phyloP scores from a whole-genome alignment of 2,113 vertebrate genomes.

The Channa argus region DNA sequence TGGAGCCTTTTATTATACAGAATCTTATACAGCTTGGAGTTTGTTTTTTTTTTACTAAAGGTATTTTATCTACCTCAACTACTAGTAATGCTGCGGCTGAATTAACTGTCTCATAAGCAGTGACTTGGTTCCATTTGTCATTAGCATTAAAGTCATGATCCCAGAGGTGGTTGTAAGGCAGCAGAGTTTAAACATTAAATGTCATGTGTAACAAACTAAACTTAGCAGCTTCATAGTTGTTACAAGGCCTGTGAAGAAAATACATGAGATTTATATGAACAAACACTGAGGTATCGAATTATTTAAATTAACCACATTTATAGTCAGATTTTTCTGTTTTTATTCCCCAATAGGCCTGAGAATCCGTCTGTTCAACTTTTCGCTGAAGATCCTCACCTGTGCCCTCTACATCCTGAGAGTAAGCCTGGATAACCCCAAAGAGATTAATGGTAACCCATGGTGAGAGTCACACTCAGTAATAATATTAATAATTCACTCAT shows the following conservation, averaged over 20 bases:
- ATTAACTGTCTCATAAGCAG: too few species aligned
- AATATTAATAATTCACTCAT: not conserved
- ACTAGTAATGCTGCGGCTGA: not conserved
- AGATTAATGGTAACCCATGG: constrained; percentile 78
- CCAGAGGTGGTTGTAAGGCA: not conserved
- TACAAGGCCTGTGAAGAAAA: not conserved
- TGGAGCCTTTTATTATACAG: constrained; percentile 45
- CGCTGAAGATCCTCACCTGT: constrained; percentile 95
- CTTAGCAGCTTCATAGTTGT: not conserved
- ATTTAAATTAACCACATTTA: not conserved
- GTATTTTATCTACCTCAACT: not conserved
- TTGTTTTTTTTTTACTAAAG: not conserved
- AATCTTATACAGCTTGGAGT: too few species aligned
- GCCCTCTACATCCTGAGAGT: constrained; percentile 94
- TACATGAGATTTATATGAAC: not conserved
- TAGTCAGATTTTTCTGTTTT: not conserved
- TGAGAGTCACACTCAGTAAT: constrained; percentile 70
- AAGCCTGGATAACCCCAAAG: constrained; percentile 86
- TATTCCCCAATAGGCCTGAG: constrained; percentile 86
- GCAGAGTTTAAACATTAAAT: not conserved
- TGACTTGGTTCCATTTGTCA: too few species aligned
- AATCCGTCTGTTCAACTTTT: constrained; percentile 97
- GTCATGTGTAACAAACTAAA: not conserved
- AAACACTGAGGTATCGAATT: too few species aligned
- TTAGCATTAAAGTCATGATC: too few species aligned